A percentile compares a stretch with the other conserved stretches of the same genome.
Evolutionary conservation across 2,888 invertebrate species (phyloP).

Genomic region (Netelia inedita): DNA sequence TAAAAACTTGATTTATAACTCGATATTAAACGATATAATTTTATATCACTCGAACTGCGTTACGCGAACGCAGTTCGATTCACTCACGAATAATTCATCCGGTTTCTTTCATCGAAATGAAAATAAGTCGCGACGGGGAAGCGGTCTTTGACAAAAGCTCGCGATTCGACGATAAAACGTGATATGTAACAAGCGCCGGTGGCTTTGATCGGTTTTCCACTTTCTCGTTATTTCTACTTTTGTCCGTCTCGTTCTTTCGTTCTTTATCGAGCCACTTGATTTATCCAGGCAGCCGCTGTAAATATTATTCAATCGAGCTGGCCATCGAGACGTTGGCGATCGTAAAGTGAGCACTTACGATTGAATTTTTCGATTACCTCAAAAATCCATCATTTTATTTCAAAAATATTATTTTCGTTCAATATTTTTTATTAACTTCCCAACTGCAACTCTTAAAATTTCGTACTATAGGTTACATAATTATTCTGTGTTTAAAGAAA

Average conservation of each 20-base stretch:
- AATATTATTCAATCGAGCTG: conserved; percentile 23
- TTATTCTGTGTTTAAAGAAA: too few species aligned
- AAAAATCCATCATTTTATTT: neutral
- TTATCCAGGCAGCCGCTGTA: conserved; percentile 6
- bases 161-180: neutral
- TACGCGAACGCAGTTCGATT: conserved; percentile 1
- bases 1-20: neutral
- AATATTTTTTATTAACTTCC: too few species aligned
- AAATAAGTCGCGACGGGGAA: neutral
- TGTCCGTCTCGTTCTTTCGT: neutral
- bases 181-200: neutral
- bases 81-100: neutral
- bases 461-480: too few species aligned
- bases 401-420: neutral
- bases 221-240: conserved; percentile 29
- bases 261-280: neutral
- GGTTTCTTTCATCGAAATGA: conserved; percentile 13
- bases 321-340: neutral
- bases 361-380: neutral
- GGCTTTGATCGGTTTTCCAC: conserved; percentile 22
- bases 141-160: conserved; percentile 1
- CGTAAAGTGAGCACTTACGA: neutral
- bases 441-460: too few species aligned
- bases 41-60: neutral
- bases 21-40: neutral